Percentiles rank a stretch among this genome's conserved stretches.
Conservation (phyloP, 2,797 vertebrate genomes). For the Rousettus madagascariensis region DNA sequence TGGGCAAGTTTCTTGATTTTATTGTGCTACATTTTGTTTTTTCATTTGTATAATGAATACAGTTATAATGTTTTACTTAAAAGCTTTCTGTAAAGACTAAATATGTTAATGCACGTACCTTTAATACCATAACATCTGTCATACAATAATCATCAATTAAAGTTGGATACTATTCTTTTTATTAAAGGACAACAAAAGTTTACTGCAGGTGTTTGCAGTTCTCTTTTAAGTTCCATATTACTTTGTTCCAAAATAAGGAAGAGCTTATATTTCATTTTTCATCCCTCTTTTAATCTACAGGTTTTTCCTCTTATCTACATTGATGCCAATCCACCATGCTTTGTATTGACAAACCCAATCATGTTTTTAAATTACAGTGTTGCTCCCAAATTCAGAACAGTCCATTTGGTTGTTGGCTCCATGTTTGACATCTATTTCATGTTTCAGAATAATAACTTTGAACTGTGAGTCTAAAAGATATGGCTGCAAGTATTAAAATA, state of each 20-base stretch:
- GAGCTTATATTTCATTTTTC: background rate
- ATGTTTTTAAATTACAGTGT: background rate
- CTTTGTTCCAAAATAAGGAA: background rate
- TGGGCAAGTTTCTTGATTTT: too few species aligned
- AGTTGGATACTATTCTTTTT: background rate
- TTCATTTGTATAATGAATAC: too few species aligned
- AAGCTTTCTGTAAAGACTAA: too few species aligned
- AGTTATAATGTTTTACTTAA: too few species aligned
- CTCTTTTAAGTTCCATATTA: background rate
- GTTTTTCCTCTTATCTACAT: background rate
- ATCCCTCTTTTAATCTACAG: background rate
- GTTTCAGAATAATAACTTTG: background rate
- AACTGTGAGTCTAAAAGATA: background rate
- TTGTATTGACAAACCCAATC: background rate
- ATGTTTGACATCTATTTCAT: background rate
- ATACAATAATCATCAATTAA: background rate
- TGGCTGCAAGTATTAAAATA: background rate
- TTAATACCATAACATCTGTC: too few species aligned
- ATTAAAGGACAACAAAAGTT: background rate
- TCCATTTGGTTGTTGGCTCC: background rate
- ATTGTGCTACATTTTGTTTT: too few species aligned
- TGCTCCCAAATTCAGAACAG: background rate
- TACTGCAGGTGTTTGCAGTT: background rate
- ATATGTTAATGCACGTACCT: too few species aligned
- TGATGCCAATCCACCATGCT: background rate